Base-by-base conservation (phyloP, 2,888 invertebrate genomes). In the Amiota minor region DNA sequence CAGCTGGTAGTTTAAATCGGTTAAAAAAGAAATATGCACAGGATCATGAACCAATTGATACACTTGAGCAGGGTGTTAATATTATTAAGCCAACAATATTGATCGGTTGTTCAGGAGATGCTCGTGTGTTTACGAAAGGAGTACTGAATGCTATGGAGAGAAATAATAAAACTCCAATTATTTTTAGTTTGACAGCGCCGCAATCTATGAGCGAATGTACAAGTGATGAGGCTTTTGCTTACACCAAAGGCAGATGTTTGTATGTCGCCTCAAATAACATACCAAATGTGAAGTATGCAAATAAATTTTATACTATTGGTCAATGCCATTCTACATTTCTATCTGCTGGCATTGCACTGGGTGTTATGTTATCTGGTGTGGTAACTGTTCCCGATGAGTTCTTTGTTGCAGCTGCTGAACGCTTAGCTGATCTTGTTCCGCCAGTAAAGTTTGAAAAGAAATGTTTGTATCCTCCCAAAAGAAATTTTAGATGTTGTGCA, bases 201-300 rank as follows among this genome's bases (percentile, higher is more conserved):
- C 0, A 4, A 0, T 9, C 18, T 0, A 6, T 23, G 4, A 62
- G 74, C 0, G 83, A 83, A 50, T 83, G 83, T 55, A 71, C 75
- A 0, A 78, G 82, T 1, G 68, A 86, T 0, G 77, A 79, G 9
- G 86, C 83, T 1, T 86, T 77, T 8, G 72, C 77, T 8, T 71
- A 79, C n/a, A 83, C 83, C 1, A 86, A 83, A 45, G 83, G 83
- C 0, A 75, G 74, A 4, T 83, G 83, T 74, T 67, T 83, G 2
- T 83, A 79, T 45, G 75, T 80, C 1, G 71, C 83, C 8, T 74
- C 71, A 1, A 6, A 45, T 0, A 1, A 8, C 3, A 18, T 78
- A 69, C 79, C 79, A 6, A 71, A 75, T 0, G 1, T 85, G 6
- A 85, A 83, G 47, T 83, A 83, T 62, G 83, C 76, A 61, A 86